These are phyloP conservation scores for Zophobas morio DNA, from an alignment of 1,140 invertebrate species.

Conservation along the genomic window DNA sequence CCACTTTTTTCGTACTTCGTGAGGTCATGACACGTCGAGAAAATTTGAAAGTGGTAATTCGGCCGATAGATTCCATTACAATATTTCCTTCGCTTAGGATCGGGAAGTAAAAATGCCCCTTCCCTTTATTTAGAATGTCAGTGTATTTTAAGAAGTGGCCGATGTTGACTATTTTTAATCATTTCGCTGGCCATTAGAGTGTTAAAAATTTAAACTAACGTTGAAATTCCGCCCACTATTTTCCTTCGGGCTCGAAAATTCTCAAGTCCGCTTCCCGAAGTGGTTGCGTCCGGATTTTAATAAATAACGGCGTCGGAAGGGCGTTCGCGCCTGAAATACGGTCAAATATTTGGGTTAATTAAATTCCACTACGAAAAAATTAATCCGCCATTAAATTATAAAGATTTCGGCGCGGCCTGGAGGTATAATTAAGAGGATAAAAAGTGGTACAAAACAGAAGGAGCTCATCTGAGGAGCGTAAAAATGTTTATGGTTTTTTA, in stretches of 20 bases:
- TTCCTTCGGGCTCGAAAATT: neutral
- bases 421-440: constrained; percentile 42
- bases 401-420: constrained; percentile 43
- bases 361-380: constrained; percentile 56
- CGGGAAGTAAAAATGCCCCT: too few species aligned
- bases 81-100: too few species aligned
- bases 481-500: constrained; percentile 62
- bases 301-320: constrained; percentile 26
- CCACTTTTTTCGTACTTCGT: too few species aligned
- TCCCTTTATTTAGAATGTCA: too few species aligned
- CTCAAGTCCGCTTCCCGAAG: neutral
- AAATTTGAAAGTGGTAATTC: too few species aligned
- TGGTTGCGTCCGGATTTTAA: constrained; percentile 12
- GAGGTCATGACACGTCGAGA: too few species aligned
- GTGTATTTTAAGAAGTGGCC: too few species aligned
- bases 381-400: constrained; percentile 57
- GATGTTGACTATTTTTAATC: too few species aligned
- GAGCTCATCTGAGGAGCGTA: constrained; percentile 56
- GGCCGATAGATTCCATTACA: too few species aligned
- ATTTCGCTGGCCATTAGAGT: too few species aligned
- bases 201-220: too few species aligned
- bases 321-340: constrained; percentile 43
- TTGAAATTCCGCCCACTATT: too few species aligned
- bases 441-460: constrained; percentile 38
- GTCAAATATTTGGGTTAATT: constrained; percentile 57